Evolutionary conservation across 2,888 invertebrate genomes (phyloP), one percentile per base, ranked within the genome.

Genomic region (Boloria euphrosyne): DNA sequence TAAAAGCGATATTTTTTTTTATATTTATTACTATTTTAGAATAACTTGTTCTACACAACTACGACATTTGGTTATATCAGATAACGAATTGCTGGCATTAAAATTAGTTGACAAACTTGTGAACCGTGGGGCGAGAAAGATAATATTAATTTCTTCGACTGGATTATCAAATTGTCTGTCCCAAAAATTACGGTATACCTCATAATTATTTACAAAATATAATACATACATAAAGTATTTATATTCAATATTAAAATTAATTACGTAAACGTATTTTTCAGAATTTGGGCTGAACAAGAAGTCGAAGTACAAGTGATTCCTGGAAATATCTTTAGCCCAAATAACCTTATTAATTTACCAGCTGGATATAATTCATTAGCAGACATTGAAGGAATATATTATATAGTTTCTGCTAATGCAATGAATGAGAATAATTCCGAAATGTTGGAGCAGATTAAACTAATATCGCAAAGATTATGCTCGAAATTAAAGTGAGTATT

Each of bases 71-170:
- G 63, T 87, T n/a, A 13, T 86, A 14, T 75, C 79, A 51, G 80
- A 83, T 18, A 73, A 76, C 4, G 75, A 79, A 38, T 57, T 69
- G 0, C 68, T 80, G 14, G 80, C 80, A 13, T 43, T 80, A 10
- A 77, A 78, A 47, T 61, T 83, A 16, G 79, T 78, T 3, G 79
- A 83, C 4, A 77, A 71, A 66, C 71, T 87, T 2, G 72, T 84
- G 1, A 69, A 67, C 17, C 76, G 79, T 22, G 86, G 86, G 1
- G 84, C 81, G 2, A 82, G 59, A 49, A 82, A 79, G 51, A 60
- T 85, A 10, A 66, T 74, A 16, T 10, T 85, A 0, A 76, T 81
- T 62, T 69, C 71, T 46, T 43, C 71, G 4, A 64, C 67, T 2
- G 50, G 4, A 54, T 10, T 68, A 16, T 68, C 69, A 13, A 68